These are phyloP conservation scores for Ennomos erosarius DNA, from an alignment of 2,888 invertebrate genomes.

Conservation along the genomic window DNA sequence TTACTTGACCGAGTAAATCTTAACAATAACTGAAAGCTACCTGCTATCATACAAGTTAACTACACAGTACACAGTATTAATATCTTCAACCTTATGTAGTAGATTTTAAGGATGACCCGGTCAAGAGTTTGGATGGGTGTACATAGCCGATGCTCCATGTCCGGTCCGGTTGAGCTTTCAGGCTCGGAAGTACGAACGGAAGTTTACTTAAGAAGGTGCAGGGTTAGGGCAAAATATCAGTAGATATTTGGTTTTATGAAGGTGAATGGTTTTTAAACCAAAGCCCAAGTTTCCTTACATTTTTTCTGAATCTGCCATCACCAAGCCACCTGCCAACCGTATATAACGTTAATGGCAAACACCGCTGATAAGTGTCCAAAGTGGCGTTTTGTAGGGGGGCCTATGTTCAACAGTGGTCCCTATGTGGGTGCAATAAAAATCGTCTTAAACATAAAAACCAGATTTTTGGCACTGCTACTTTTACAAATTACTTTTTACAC, in stretches of 20 bases:
- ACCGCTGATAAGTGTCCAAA: no score
- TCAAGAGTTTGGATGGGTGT: conserved; percentile 7
- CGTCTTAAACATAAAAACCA: no score
- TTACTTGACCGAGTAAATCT: conserved; percentile 18
- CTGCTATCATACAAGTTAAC: conserved; percentile 9
- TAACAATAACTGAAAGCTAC: conserved; percentile 22
- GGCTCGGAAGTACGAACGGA: conserved; percentile 33
- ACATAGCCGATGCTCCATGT: conserved; percentile 27
- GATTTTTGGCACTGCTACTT: no score
- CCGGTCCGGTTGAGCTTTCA: conserved; percentile 33
- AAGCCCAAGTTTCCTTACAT: no score
- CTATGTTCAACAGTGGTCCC: no score
- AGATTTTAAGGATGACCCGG: conserved; percentile 1
- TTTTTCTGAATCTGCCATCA: no score
- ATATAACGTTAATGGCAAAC: no score
- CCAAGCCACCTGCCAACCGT: no score
- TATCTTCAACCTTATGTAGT: conserved; percentile 6
- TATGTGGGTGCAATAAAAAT: no score
- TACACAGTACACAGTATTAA: not conserved
- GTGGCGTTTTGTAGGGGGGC: no score
- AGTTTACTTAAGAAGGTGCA: conserved; percentile 33
- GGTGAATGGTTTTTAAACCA: not conserved
- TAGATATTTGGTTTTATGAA: conserved; percentile 15
- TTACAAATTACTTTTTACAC: no score
- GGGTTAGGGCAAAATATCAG: conserved; percentile 13